These are phyloP conservation scores for Rhipidura dahli DNA, from an alignment of 2,113 vertebrate species.

Conservation along the genomic window DNA sequence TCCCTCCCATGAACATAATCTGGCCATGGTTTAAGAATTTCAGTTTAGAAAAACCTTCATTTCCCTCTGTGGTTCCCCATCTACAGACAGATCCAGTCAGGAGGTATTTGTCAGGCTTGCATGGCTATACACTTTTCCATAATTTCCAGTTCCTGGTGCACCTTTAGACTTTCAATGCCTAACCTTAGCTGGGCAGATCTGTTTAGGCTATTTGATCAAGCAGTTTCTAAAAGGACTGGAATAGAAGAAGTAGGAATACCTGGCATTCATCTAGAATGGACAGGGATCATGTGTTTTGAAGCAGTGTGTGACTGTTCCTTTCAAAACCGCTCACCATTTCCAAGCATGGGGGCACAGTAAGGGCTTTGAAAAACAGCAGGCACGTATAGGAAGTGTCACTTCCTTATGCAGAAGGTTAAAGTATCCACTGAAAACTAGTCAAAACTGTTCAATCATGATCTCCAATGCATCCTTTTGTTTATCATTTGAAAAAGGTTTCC, in stretches of 20 bases:
- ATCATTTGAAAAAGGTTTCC: constrained; percentile 21
- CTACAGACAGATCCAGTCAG: neutral
- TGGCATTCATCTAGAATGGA: constrained; percentile 52
- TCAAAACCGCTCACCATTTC: constrained; percentile 41
- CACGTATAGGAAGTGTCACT: constrained; percentile 31
- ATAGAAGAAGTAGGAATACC: constrained; percentile 1
- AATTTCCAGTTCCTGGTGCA: neutral
- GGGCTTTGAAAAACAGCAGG: constrained; percentile 60
- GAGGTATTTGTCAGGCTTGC: constrained; percentile 15
- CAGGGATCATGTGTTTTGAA: constrained; percentile 40
- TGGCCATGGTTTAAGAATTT: neutral
- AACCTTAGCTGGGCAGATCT: constrained; percentile 3
- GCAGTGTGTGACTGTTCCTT: constrained; percentile 32
- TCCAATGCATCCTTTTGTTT: constrained; percentile 37
- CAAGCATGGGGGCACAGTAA: constrained; percentile 33
- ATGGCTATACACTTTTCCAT: neutral
- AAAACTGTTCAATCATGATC: constrained; percentile 16
- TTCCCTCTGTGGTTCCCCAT: neutral
- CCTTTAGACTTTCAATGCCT: neutral
- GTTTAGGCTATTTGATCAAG: neutral
- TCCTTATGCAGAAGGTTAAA: constrained; percentile 34
- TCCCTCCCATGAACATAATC: neutral
- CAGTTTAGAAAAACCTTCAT: neutral
- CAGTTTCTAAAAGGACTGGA: constrained; percentile 31
- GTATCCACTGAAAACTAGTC: constrained; percentile 32